phyloP scores from a whole-genome alignment of 1,140 invertebrate species.

The Forficula auricularia region DNA sequence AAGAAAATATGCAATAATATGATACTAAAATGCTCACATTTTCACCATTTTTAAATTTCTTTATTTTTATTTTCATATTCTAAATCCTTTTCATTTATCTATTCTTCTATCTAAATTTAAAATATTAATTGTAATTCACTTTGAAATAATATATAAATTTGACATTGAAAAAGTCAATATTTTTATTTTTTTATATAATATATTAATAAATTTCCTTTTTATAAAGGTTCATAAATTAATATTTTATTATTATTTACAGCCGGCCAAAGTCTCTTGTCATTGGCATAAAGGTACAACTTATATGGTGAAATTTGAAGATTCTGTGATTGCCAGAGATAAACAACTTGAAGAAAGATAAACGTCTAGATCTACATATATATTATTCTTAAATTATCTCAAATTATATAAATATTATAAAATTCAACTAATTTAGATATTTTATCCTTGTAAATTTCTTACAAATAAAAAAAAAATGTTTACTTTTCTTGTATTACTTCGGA shows the following conservation, averaged over 20 bases:
- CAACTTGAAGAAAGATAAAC: conserved; percentile 69
- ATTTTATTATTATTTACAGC: conserved; percentile 40
- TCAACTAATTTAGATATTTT: neutral
- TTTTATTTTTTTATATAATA: neutral
- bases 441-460: neutral
- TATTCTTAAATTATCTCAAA: neutral
- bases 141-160: neutral
- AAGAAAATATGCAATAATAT: no score
- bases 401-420: neutral
- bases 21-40: no score
- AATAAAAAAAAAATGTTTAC: neutral
- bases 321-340: conserved; percentile 82
- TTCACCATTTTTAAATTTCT: no score
- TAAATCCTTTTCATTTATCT: neutral
- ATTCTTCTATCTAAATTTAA: neutral
- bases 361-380: neutral
- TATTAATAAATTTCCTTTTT: neutral
- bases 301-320: conserved; percentile 96
- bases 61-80: neutral
- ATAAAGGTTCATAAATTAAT: neutral
- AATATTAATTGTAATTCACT: neutral
- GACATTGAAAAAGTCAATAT: no score
- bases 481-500: no score
- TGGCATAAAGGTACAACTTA: conserved; percentile 99
- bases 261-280: conserved; percentile 89